Base-by-base conservation (phyloP, 2,113 vertebrate species). In the Lonchura striata region DNA sequence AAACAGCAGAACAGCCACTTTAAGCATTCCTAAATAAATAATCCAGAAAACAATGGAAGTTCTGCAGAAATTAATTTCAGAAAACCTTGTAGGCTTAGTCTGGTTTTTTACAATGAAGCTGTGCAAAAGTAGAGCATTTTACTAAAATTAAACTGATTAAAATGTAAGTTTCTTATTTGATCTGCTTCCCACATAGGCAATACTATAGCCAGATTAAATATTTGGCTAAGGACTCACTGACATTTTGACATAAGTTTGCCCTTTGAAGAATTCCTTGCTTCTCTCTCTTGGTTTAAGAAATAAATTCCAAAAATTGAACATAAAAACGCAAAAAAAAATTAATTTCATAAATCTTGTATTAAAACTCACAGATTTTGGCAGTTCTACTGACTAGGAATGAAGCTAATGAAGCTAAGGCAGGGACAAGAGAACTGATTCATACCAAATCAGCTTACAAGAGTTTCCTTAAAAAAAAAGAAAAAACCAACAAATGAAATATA, bases 401-500 rank as follows among this genome's bases (percentile, higher is more conserved):
- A 54, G 19, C 11, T 74, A 81, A 78, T 33, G 8, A 65, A 54
- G 19, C 11, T 74, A 33, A 72, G 28, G 28, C 25, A 47, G 49
- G 15, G 44, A 1, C 14, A 63, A 49, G 7, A 53, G 11, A 82
- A 61, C 6, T 46, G 11, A 60, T 10, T 53, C 46, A 15, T 46
- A 35, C 4, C 30, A 84, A 66, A 61, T 33, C 3, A 90, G 27
- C 12, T 59, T 64, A 41, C 44, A 85, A 39, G 6, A 79, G 4
- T 23, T 75, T 60, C 10, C 24, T 15, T 33, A 13, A 61, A 16
- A 92, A 83, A 88, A 68, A 28, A 31, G 24, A 56, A 46, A 27
- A 47, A 2, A 2, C 2, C 22, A 47, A 42, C 14, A 52, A 69
- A 14, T 0, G 1, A 17, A 80, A 68, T 15, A n/a, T 21, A 6